These are phyloP conservation scores for Artibeus lituratus DNA, from an alignment of 2,797 vertebrate species.

Conservation along the genomic window DNA sequence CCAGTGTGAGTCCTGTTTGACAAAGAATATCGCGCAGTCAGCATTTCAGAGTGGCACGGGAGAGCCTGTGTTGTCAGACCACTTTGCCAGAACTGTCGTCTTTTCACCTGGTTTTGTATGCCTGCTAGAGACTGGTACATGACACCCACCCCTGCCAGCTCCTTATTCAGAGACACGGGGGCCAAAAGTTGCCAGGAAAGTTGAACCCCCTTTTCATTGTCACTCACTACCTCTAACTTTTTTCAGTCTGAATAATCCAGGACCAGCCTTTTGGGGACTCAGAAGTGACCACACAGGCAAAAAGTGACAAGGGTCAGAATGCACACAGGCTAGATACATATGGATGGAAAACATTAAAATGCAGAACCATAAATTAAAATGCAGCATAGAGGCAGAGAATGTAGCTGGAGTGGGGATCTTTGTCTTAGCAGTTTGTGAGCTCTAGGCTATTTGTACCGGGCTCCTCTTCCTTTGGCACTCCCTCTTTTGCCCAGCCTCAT, in stretches of 20 bases:
- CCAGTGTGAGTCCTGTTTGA: constrained; percentile 96
- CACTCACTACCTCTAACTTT: constrained; percentile 44
- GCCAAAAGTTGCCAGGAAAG: constrained; percentile 53
- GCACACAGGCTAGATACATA: constrained; percentile 74
- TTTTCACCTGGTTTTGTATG: constrained; percentile 35
- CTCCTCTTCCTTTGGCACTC: neutral
- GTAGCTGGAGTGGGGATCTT: constrained; percentile 42
- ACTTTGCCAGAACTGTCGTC: constrained; percentile 49
- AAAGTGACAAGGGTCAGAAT: constrained; percentile 76
- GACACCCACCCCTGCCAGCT: constrained; percentile 29
- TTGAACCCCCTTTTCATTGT: neutral
- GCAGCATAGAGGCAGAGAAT: constrained; percentile 66
- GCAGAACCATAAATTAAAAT: constrained; percentile 64
- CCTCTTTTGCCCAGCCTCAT: constrained; percentile 33
- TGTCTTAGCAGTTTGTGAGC: constrained; percentile 24
- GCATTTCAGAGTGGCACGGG: constrained; percentile 71
- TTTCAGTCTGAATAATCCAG: constrained; percentile 73
- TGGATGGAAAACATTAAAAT: constrained; percentile 76
- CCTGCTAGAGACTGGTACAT: neutral
- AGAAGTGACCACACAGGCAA: constrained; percentile 79
- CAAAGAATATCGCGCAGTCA: constrained; percentile 76
- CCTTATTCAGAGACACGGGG: neutral
- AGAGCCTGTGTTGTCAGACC: constrained; percentile 53
- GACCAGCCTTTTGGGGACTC: constrained; percentile 78
- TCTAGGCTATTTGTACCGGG: neutral